Base-by-base conservation (phyloP, 2,888 invertebrate genomes). In the Lysandra bellargus region DNA sequence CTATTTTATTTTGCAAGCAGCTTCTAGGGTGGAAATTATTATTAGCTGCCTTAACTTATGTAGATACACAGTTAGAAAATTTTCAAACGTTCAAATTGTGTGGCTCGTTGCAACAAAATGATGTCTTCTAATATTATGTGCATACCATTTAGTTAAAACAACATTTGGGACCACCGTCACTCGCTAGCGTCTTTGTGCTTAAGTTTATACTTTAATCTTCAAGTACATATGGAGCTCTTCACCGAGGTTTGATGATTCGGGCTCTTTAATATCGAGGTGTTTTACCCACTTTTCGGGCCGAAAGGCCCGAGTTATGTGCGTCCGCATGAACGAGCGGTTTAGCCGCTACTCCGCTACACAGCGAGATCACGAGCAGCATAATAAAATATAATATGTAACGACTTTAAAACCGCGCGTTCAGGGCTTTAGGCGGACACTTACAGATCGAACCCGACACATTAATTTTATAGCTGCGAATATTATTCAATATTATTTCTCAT, bases 121-220 rank as follows among this genome's bases (percentile, higher is more conserved):
- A 57, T 57, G 4, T 14, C 14, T 14, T 17, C 17, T 37, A 37
- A 17, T 49, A 57, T 57, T 14, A 57, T 17, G 14, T 57, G 57
- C 57, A 57, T 17, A 57, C 57, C 17, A 17, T 14, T 57, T 17
- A 57, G 57, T 57, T 57, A 17, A 49, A 30, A 64, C 69, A 17
- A 69, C 69, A 14, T 14, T 69, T 69, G 69, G 69, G 69, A 69
- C 69, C 69, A 69, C 69, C 33, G 69, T 69, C 69, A 33, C 14
- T 69, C 14, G 69, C 17, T 37, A 69, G 69, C 69, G 69, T 33
- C 69, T 37, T 69, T 12, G 57, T 14, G 14, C 4, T 69, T 69
- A 37, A 30, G 4, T 64, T 9, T 30, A 64, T 64, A 64, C n/a
- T 61, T 69, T 33, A 14, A 23, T 23, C 23, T 23, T 23, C 23